Conservation (phyloP, 2,113 vertebrate genomes). For the Henicopernis longicauda region DNA sequence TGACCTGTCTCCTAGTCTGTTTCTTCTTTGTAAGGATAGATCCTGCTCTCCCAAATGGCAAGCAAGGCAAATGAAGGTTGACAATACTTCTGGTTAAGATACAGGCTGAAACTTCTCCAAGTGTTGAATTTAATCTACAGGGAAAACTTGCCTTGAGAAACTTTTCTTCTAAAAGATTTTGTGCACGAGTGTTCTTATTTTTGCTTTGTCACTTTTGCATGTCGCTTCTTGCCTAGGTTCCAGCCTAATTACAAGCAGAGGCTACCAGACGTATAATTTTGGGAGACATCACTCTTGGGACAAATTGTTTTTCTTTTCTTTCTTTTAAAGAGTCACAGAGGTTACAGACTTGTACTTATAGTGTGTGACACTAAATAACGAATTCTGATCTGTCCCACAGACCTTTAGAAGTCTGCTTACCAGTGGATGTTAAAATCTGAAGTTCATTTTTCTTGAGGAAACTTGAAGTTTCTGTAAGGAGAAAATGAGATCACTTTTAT, state of each 20-base stretch:
- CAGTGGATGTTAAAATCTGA: neutral
- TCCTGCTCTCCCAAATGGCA: neutral
- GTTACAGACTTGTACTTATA: neutral
- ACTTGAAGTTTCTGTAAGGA: neutral
- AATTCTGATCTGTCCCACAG: neutral
- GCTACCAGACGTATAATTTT: neutral
- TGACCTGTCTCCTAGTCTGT: neutral
- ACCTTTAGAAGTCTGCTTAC: neutral
- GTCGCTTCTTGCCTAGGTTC: neutral
- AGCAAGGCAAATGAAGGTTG: neutral
- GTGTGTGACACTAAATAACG: neutral
- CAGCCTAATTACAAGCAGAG: neutral
- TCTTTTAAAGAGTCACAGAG: neutral
- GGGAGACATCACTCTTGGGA: neutral
- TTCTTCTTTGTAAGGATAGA: neutral
- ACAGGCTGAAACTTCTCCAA: neutral
- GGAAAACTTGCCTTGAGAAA: neutral
- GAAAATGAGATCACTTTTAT: neutral
- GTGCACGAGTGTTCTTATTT: neutral
- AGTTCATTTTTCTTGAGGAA: neutral
- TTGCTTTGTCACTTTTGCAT: neutral
- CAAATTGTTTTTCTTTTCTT: neutral
- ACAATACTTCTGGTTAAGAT: neutral
- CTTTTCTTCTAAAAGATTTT: neutral
- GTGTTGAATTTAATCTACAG: neutral